Conservation (phyloP, 2,113 vertebrate species). For the Cepphus grylle region DNA sequence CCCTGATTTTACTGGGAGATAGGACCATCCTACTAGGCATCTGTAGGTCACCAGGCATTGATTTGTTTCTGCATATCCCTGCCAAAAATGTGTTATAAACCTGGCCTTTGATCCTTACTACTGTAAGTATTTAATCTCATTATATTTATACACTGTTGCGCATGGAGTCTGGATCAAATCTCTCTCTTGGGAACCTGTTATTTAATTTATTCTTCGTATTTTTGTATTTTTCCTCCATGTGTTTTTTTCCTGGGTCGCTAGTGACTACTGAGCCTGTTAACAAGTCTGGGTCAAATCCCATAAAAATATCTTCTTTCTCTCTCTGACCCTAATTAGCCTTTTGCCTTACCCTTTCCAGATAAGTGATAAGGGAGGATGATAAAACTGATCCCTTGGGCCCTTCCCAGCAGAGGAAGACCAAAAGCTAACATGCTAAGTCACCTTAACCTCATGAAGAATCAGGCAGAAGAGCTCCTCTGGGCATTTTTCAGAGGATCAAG, state of each 20-base stretch:
- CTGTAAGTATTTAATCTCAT: constrained; percentile 6
- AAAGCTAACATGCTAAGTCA: background rate
- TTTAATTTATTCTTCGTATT: background rate
- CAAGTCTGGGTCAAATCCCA: background rate
- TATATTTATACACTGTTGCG: background rate
- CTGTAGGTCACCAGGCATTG: background rate
- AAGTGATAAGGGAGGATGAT: background rate
- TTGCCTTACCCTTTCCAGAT: background rate
- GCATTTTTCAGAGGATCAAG: background rate
- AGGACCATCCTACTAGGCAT: background rate
- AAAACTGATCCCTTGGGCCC: background rate
- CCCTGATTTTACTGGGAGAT: background rate
- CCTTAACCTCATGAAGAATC: background rate
- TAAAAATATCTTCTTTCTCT: background rate
- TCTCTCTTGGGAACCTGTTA: background rate
- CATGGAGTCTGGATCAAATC: background rate
- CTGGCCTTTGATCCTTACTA: background rate
- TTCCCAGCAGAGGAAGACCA: background rate
- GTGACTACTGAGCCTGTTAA: background rate
- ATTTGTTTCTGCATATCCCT: background rate
- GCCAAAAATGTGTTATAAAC: background rate
- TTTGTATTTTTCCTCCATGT: background rate
- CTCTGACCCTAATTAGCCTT: background rate
- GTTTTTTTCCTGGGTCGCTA: background rate
- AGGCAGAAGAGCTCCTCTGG: background rate